Evolutionary conservation across 2,113 vertebrate species (phyloP).

Genomic region (Datnioides undecimradiatus): DNA sequence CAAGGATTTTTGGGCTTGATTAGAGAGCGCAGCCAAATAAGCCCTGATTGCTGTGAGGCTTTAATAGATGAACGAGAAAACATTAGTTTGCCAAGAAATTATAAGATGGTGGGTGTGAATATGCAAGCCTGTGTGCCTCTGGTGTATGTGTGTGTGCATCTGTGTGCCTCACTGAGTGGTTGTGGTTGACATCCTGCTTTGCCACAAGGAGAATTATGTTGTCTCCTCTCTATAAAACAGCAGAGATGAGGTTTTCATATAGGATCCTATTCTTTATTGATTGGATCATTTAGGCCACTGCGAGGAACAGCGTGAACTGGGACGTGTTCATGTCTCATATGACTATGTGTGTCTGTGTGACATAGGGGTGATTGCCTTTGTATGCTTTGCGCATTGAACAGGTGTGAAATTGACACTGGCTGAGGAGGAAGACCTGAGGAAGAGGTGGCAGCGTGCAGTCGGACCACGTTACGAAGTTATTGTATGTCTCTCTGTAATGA

Average conservation of each 20-base stretch:
- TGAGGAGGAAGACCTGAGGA: conserved; percentile 79
- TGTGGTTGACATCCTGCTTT: conserved; percentile 47
- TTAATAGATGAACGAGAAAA: conserved; percentile 69
- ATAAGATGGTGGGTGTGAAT: conserved; percentile 56
- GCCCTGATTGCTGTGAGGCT: conserved; percentile 72
- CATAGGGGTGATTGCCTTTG: conserved; percentile 14
- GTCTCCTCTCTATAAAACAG: conserved; percentile 16
- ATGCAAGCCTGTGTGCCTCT: conserved; percentile 14
- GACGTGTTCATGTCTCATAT: neutral
- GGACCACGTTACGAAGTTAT: conserved; percentile 89
- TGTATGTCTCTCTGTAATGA: conserved; percentile 82
- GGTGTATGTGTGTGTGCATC: conserved; percentile 11
- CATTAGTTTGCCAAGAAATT: conserved; percentile 62
- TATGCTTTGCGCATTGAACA: conserved; percentile 49
- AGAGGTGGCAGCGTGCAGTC: conserved; percentile 89
- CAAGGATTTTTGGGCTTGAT: conserved; percentile 69
- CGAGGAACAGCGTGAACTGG: neutral
- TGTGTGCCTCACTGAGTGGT: neutral
- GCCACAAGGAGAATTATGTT: conserved; percentile 37
- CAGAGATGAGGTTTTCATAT: conserved; percentile 34
- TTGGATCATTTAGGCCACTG: conserved; percentile 10
- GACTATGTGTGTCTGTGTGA: neutral
- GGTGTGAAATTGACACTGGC: conserved; percentile 65
- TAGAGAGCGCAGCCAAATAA: conserved; percentile 73
- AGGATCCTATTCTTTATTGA: conserved; percentile 29